These are phyloP conservation scores for Muscicapa comitata DNA, from an alignment of 2,797 vertebrate genomes.

Conservation along the genomic window DNA sequence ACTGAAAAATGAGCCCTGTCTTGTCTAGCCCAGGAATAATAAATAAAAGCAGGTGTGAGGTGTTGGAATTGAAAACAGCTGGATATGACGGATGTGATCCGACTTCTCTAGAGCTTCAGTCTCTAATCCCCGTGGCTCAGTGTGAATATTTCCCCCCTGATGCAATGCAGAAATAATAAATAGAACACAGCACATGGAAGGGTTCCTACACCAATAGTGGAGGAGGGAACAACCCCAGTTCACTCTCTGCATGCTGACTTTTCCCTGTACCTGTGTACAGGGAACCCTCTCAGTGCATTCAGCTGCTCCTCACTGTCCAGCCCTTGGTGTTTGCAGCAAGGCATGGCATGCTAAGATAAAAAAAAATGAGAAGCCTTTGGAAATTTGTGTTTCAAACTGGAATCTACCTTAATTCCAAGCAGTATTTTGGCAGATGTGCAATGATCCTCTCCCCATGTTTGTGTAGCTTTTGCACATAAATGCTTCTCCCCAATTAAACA, in stretches of 20 bases:
- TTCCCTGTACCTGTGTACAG: neutral
- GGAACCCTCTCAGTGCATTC: neutral
- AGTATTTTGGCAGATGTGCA: neutral
- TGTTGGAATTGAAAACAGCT: slow-evolving; percentile 74
- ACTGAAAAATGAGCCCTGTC: slow-evolving; percentile 72
- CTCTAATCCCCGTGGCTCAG: slow-evolving; percentile 77
- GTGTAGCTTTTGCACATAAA: neutral
- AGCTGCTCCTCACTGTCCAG: neutral
- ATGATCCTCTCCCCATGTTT: neutral
- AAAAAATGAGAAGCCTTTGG: neutral
- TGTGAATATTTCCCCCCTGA: slow-evolving; percentile 78
- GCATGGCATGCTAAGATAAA: neutral
- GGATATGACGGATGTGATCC: slow-evolving; percentile 72
- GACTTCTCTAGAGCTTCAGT: slow-evolving; percentile 71
- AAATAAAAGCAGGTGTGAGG: slow-evolving; percentile 85
- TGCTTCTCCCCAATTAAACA: neutral
- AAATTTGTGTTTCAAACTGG: neutral
- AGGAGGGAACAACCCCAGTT: neutral
- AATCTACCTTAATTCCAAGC: neutral
- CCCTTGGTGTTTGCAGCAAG: neutral
- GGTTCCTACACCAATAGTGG: slow-evolving; percentile 22
- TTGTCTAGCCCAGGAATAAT: slow-evolving; percentile 73
- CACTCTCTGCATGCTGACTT: neutral
- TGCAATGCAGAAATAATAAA: slow-evolving; percentile 74
- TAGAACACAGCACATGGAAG: slow-evolving; percentile 74